Base-by-base conservation (phyloP, 2,113 vertebrate genomes). In the Ceratotherium simum region DNA sequence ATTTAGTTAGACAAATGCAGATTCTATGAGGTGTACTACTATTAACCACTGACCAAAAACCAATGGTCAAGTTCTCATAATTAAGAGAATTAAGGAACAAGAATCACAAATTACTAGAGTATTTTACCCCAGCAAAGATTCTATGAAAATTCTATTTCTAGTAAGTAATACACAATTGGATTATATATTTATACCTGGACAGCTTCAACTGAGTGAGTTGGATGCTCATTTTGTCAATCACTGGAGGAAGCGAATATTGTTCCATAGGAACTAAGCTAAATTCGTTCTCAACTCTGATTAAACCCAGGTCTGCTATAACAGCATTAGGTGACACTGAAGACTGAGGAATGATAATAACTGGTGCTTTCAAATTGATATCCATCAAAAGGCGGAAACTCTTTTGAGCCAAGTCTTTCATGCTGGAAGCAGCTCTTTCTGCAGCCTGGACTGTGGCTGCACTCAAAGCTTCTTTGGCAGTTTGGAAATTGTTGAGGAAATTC, bases 401-500 rank as follows among this genome's bases (percentile, higher is more conserved):
- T 20, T 99, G 98, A 16, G 99, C 99, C 18, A 99, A 99, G 90
- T 99, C 99, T 97, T 99, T 99, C 98, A 99, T 98, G 65, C 99
- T 99, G 79, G 99, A 99, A 62, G 99, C 99, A 27, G 99, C 99
- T 97, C 98, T 99, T 96, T 99, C 99, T 0, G 99, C 99, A 0
- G 99, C 99, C 97, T 99, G 99, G 20, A 95, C 99, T 0, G 99
- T 99, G 23, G 99, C 99, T 1, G 98, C 96, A 8, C 98, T 99
- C 97, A 99, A 81, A 60, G 99, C 99, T 89, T 99, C 99, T 97
- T 99, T 99, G 1, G 99, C 99, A 0, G 70, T 97, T 97, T 99
- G 99, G 97, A 99, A 99, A 98, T 99, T 99, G 97, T 99, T 99
- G 27, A 99, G 98, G 87, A 99, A 99, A 96, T 99, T 99, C 99